phyloP scores from a whole-genome alignment of 2,113 vertebrate genomes.

The Vicugna pacos region DNA sequence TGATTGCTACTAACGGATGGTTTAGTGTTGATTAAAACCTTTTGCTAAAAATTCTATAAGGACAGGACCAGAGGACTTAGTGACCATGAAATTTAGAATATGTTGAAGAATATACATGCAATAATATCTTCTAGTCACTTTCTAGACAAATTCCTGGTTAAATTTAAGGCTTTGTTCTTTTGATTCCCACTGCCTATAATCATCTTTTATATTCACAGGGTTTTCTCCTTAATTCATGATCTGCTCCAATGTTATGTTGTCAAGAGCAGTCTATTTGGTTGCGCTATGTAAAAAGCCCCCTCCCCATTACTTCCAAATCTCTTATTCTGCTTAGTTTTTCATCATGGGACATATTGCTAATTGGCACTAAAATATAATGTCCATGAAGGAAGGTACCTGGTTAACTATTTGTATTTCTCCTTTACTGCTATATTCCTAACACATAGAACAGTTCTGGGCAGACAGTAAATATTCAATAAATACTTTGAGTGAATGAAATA shows the following conservation, averaged over 20 bases:
- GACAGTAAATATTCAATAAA: neutral
- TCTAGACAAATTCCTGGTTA: neutral
- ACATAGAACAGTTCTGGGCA: neutral
- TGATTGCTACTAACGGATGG: neutral
- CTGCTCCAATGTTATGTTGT: neutral
- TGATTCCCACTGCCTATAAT: neutral
- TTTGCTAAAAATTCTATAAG: neutral
- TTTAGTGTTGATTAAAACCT: neutral
- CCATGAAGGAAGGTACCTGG: neutral
- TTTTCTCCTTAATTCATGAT: neutral
- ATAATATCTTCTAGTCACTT: conserved; percentile 14
- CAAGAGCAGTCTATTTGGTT: neutral
- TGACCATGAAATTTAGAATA: neutral
- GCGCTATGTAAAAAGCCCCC: neutral
- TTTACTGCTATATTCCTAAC: neutral
- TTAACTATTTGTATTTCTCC: neutral
- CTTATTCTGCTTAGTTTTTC: neutral
- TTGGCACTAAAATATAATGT: neutral
- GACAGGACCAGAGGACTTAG: neutral
- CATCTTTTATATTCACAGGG: neutral
- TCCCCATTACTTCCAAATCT: neutral
- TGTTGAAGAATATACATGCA: neutral
- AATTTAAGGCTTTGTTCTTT: conserved; percentile 38
- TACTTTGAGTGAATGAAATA: neutral
- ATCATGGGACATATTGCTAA: neutral